Evolutionary conservation across 1,140 invertebrate genomes (phyloP).

Genomic region (Psilanteris sp.): DNA sequence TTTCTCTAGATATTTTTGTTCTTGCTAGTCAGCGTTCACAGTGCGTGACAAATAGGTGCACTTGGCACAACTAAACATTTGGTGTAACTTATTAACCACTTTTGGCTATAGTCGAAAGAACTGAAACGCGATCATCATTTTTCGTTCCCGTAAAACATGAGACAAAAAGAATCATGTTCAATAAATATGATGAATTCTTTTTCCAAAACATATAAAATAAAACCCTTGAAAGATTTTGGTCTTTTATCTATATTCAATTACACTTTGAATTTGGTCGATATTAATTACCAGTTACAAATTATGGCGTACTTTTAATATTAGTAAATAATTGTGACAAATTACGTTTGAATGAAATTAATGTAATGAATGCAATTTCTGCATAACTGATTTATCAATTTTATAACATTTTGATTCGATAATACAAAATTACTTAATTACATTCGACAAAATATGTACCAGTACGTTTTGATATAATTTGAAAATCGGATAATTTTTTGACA

Average conservation of each 20-base stretch:
- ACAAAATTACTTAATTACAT: conserved; percentile 1
- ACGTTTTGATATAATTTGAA: conserved; percentile 62
- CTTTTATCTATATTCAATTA: no score
- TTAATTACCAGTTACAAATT: no score
- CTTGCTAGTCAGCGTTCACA: conserved; percentile 44
- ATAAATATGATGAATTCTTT: no score
- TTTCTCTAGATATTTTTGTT: conserved; percentile 31
- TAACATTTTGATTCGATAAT: background rate
- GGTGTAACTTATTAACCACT: conserved; percentile 43
- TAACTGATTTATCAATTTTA: no score
- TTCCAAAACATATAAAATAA: no score
- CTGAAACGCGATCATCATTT: background rate
- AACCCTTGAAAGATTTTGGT: no score
- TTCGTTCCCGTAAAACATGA: conserved; percentile 3
- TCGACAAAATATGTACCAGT: conserved; percentile 70
- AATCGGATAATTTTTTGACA: conserved; percentile 19
- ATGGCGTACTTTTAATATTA: no score
- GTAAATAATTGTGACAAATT: no score
- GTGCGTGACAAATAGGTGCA: conserved; percentile 42
- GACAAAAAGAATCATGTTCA: background rate
- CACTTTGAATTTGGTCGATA: no score
- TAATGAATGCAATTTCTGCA: no score
- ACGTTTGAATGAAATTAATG: no score
- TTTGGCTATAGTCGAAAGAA: conserved; percentile 55
- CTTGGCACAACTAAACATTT: conserved; percentile 55